phyloP scores from a whole-genome alignment of 2,888 invertebrate species.

The Leptura quadrifasciata region DNA sequence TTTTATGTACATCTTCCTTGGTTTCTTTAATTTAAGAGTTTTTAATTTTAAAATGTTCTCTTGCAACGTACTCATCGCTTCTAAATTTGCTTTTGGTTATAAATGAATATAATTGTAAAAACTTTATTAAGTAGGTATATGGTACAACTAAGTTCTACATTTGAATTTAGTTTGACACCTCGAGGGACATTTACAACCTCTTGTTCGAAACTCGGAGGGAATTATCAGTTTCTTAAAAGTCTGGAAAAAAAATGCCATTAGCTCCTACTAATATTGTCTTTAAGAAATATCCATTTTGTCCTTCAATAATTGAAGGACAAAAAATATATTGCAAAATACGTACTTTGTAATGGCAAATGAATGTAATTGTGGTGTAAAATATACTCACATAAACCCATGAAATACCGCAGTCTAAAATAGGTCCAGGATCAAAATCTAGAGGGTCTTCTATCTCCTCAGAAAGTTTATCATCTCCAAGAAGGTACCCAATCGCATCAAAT shows the following conservation, averaged over 20 bases:
- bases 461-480: constrained; percentile 60
- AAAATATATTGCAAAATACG: too few species aligned
- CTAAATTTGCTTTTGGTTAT: too few species aligned
- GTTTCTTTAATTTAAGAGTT: too few species aligned
- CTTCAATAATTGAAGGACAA: too few species aligned
- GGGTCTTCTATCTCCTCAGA: constrained; percentile 62
- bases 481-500: constrained; percentile 61
- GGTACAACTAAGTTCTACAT: constrained; percentile 51
- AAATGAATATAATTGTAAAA: too few species aligned
- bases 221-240: constrained; percentile 60
- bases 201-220: constrained; percentile 52
- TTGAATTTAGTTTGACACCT: constrained; percentile 49
- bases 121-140: not conserved
- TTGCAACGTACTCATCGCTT: too few species aligned
- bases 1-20: too few species aligned
- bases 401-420: constrained; percentile 66
- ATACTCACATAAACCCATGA: constrained; percentile 64
- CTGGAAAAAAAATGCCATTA: constrained; percentile 50
- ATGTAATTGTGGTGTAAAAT: not conserved
- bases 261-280: not conserved
- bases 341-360: too few species aligned
- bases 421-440: constrained; percentile 66
- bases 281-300: not conserved
- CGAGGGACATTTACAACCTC: constrained; percentile 47
- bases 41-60: too few species aligned